Conservation (phyloP, 2,888 invertebrate species). For the Eucera pruinosa region DNA sequence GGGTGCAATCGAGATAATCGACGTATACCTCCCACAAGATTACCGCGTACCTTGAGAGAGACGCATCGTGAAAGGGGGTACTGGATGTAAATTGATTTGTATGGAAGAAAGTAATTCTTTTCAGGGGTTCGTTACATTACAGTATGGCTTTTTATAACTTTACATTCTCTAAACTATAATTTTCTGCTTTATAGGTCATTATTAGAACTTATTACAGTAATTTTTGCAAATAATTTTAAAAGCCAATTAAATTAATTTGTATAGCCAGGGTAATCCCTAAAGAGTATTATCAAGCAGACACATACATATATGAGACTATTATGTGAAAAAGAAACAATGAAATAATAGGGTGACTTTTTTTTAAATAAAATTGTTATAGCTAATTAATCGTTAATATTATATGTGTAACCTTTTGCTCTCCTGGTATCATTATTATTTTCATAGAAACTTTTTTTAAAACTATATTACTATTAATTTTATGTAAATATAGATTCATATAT, state of each 20-base stretch:
- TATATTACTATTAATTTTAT: too few relatives aligned
- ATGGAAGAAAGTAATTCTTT: conserved; percentile 9
- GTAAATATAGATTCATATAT: too few relatives aligned
- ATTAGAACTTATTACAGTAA: conserved; percentile 12
- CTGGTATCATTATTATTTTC: neutral
- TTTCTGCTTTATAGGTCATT: neutral
- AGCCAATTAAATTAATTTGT: neutral
- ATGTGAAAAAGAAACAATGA: neutral
- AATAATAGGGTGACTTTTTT: too few relatives aligned
- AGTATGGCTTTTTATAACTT: neutral
- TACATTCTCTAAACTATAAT: neutral
- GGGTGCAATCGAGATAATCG: conserved; percentile 53
- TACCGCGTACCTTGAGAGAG: conserved; percentile 6
- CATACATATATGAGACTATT: neutral
- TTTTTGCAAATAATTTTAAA: neutral
- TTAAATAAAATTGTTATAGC: too few relatives aligned
- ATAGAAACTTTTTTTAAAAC: neutral
- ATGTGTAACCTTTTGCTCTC: neutral
- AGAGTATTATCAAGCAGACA: neutral
- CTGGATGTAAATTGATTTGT: conserved; percentile 40
- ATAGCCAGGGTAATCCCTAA: neutral
- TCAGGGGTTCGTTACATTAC: conserved; percentile 3
- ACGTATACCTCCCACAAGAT: conserved; percentile 54
- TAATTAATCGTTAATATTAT: neutral
- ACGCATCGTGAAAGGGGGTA: neutral